These are phyloP conservation scores for Pelagia noctiluca DNA, from an alignment of 30 jellyfish, hydroid and myxozoan species.

Conservation along the genomic window DNA sequence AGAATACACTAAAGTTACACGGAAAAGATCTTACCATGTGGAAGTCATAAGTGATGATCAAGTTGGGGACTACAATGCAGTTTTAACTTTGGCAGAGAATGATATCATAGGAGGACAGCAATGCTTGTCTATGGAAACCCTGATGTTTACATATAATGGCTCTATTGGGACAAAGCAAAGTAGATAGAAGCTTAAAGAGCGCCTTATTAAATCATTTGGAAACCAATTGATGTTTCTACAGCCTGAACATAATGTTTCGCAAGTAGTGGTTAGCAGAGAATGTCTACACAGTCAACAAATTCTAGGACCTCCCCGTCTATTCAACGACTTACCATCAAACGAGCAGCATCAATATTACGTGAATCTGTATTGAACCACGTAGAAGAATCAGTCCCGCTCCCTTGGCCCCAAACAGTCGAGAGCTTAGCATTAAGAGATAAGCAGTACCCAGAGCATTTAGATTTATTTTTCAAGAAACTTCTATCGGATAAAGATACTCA, in stretches of 20 bases:
- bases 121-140: slow-evolving; percentile 71
- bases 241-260: slow-evolving; percentile 26
- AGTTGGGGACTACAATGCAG: slow-evolving; percentile 39
- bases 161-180: slow-evolving; percentile 28
- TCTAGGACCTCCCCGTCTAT: not conserved
- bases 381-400: slow-evolving; percentile 4
- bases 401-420: slow-evolving; percentile 39
- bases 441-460: not conserved
- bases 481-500: not conserved
- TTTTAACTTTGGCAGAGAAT: slow-evolving; percentile 23
- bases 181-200: slow-evolving; percentile 34
- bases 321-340: not conserved
- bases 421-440: not conserved
- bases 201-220: slow-evolving; percentile 37
- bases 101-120: slow-evolving; percentile 53
- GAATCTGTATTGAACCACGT: not conserved
- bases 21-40: slow-evolving; percentile 10
- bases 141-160: slow-evolving; percentile 26
- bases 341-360: slow-evolving; percentile 18
- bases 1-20: slow-evolving; percentile 42
- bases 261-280: slow-evolving; percentile 48
- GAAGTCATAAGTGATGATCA: not conserved
- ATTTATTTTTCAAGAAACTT: not conserved
- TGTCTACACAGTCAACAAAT: slow-evolving; percentile 29
- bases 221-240: slow-evolving; percentile 14